Conservation (phyloP, 2,888 invertebrate genomes). For the Morpho deidamia region DNA sequence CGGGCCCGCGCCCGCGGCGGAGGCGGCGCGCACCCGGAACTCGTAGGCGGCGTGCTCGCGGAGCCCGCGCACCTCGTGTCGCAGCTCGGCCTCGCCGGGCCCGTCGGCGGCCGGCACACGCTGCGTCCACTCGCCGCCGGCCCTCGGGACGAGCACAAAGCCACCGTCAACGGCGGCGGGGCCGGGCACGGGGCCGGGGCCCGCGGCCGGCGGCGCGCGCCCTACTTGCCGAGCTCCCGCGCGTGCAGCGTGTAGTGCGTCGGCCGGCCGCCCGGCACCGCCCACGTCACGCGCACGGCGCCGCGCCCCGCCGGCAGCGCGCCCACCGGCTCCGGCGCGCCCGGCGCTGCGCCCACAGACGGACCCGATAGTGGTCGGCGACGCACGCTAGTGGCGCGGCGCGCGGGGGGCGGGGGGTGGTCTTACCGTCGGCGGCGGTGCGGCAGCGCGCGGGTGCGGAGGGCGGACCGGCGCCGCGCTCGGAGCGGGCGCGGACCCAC, state of each 20-base stretch:
- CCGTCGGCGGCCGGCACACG: constrained; percentile 40
- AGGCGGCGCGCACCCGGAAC: constrained; percentile 86
- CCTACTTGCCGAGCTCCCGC: constrained; percentile 81
- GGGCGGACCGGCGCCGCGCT: constrained; percentile 86
- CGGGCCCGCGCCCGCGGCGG: constrained; percentile 81
- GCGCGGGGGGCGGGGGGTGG: neutral
- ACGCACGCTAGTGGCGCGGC: neutral
- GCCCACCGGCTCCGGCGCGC: constrained; percentile 85
- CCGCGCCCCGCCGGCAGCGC: constrained; percentile 86
- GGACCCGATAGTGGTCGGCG: neutral
- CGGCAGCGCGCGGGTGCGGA: constrained; percentile 84
- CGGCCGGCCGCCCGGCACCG: constrained; percentile 85
- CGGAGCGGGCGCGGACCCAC: constrained; percentile 86
- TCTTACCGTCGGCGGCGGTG: constrained; percentile 86
- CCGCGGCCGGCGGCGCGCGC: neutral
- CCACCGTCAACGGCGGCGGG: neutral
- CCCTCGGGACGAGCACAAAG: constrained; percentile 12
- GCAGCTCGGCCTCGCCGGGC: constrained; percentile 36
- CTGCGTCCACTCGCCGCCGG: constrained; percentile 57
- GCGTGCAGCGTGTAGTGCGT: constrained; percentile 88
- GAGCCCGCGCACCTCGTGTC: constrained; percentile 82
- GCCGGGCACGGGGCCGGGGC: neutral
- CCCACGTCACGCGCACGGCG: constrained; percentile 89
- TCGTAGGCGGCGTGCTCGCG: constrained; percentile 85
- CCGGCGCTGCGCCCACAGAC: constrained; percentile 81